phyloP scores from a whole-genome alignment of 2,888 invertebrate genomes.

The Cephus sareptanus region DNA sequence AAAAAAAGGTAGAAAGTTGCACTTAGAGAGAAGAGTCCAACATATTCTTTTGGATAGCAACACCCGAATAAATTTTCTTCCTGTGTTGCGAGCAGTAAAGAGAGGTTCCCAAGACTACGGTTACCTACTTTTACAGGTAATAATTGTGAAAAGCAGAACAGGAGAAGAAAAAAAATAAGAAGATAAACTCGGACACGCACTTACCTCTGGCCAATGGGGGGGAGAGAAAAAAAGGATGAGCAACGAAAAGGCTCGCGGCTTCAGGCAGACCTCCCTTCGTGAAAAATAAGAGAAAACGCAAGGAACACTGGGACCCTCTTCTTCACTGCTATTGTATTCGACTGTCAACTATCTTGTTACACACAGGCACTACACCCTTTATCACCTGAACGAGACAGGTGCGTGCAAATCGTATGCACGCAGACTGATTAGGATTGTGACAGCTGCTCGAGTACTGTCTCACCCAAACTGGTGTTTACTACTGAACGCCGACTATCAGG shows the following conservation, averaged over 20 bases:
- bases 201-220: not conserved
- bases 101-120: not conserved
- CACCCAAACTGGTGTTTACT: slow-evolving; percentile 47
- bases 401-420: not conserved
- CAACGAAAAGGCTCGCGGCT: not conserved
- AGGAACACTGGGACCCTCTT: not conserved
- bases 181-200: not conserved
- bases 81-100: not conserved
- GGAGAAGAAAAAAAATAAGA: not conserved
- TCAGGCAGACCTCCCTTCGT: not conserved
- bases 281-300: not conserved
- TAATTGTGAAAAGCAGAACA: not conserved
- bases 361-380: not conserved
- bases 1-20: not conserved
- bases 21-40: not conserved
- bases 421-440: not conserved
- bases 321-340: not conserved
- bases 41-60: not conserved
- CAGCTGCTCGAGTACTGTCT: slow-evolving; percentile 18
- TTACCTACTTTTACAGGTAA: not conserved
- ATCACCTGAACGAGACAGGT: not conserved
- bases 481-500: slow-evolving; percentile 35
- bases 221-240: not conserved
- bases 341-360: not conserved
- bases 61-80: not conserved